Percentiles rank a stretch among this genome's conserved stretches.
phyloP scores from a whole-genome alignment of 2,888 invertebrate species.

The Philopedon plagiatum region DNA sequence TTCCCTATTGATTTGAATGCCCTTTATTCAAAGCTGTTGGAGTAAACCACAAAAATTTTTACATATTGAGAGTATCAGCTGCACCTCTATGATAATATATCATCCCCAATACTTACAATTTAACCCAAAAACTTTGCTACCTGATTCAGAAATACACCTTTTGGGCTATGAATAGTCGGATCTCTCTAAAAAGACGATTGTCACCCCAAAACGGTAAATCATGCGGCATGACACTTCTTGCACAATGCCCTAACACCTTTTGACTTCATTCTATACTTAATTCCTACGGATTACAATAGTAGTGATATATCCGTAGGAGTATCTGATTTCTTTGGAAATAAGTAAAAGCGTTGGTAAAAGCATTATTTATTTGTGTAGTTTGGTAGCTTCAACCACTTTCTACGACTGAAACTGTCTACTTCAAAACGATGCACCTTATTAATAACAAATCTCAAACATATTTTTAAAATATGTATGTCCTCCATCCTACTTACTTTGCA shows the following conservation, averaged over 20 bases:
- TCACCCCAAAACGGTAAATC: slow-evolving; percentile 45
- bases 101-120: slow-evolving; percentile 4
- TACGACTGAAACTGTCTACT: too few species aligned
- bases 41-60: slow-evolving; percentile 10
- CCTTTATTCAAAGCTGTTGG: background rate
- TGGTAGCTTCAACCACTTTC: too few species aligned
- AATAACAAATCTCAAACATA: too few species aligned
- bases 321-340: slow-evolving; percentile 20
- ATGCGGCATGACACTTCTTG: slow-evolving; percentile 41
- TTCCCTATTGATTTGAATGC: too few species aligned
- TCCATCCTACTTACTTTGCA: too few species aligned
- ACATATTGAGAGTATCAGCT: slow-evolving; percentile 7
- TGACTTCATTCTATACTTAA: slow-evolving; percentile 44
- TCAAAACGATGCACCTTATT: too few species aligned
- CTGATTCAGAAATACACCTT: slow-evolving; percentile 44
- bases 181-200: slow-evolving; percentile 36
- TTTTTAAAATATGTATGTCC: too few species aligned
- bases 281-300: slow-evolving; percentile 21
- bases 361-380: background rate
- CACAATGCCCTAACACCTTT: slow-evolving; percentile 44
- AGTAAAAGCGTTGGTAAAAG: background rate
- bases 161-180: slow-evolving; percentile 12
- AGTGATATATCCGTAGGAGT: slow-evolving; percentile 20
- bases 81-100: background rate
- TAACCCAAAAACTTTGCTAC: slow-evolving; percentile 42